A percentile compares a stretch with the other conserved stretches of the same genome.
Conservation (phyloP, 2,797 vertebrate species). For the Morus bassanus region DNA sequence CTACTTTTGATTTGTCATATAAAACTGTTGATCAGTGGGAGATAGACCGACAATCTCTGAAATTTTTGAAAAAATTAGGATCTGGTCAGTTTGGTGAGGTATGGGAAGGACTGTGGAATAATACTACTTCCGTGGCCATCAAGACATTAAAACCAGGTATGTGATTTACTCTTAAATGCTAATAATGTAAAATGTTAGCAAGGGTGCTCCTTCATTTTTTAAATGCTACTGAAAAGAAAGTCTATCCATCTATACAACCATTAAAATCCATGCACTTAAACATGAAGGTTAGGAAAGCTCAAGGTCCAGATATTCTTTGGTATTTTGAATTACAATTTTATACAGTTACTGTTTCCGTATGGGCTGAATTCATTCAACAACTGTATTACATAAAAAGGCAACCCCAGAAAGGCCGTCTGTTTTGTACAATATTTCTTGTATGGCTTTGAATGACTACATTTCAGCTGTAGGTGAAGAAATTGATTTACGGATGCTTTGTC, state of each 20-base stretch:
- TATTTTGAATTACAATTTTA: not conserved
- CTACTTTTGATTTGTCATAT: conserved; percentile 86
- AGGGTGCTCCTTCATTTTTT: not conserved
- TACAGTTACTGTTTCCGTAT: not conserved
- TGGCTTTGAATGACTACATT: not conserved
- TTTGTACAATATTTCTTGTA: not conserved
- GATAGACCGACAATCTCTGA: conserved; percentile 85
- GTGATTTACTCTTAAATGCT: not conserved
- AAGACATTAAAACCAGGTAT: conserved; percentile 94
- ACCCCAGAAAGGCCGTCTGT: not conserved
- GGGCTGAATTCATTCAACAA: not conserved
- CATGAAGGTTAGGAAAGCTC: not conserved
- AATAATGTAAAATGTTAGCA: not conserved
- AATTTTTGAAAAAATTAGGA: conserved; percentile 84
- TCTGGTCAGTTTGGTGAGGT: conserved; percentile 96
- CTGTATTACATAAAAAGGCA: not conserved
- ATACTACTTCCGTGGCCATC: conserved; percentile 88
- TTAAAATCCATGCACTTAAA: not conserved
- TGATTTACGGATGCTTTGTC: not conserved
- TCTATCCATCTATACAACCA: not conserved
- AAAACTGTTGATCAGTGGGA: conserved; percentile 96
- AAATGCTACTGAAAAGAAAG: not conserved
- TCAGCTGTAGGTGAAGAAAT: not conserved
- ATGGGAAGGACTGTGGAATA: conserved; percentile 91
- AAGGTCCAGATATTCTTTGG: not conserved